These are phyloP conservation scores for Microplitis demolitor DNA, from an alignment of 1,140 invertebrate species.

Conservation along the genomic window DNA sequence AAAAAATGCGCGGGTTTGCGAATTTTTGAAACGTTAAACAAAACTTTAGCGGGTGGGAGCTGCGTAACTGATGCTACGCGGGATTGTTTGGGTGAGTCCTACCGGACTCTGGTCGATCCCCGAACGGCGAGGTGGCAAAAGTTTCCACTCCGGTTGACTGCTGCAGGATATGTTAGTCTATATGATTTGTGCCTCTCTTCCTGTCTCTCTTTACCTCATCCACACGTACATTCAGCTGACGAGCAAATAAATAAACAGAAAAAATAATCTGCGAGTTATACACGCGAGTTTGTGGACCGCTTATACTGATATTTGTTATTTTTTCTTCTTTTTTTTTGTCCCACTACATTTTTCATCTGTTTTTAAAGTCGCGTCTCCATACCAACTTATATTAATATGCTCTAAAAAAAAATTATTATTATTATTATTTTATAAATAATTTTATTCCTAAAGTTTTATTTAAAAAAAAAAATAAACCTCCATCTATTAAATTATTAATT, in stretches of 20 bases:
- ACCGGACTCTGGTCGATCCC: neutral
- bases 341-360: neutral
- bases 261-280: conserved; percentile 11
- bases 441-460: too few relatives aligned
- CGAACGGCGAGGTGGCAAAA: conserved; percentile 15
- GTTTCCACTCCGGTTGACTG: conserved; percentile 18
- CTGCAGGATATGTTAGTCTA: conserved; percentile 17
- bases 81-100: conserved; percentile 13
- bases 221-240: neutral
- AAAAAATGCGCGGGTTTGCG: conserved; percentile 15
- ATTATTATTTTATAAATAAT: too few relatives aligned
- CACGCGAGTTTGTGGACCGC: conserved; percentile 1
- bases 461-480: too few relatives aligned
- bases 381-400: too few relatives aligned
- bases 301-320: neutral
- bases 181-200: conserved; percentile 14
- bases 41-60: conserved; percentile 41
- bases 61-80: conserved; percentile 32
- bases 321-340: conserved; percentile 2
- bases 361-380: too few relatives aligned
- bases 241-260: conserved; percentile 14
- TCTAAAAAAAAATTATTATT: too few relatives aligned
- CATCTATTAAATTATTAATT: too few relatives aligned
- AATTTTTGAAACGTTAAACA: conserved; percentile 51
- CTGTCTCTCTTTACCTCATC: neutral